A percentile compares a stretch with the other conserved stretches of the same genome.
Conservation (phyloP, 2,888 invertebrate genomes). For the Autographa gamma region DNA sequence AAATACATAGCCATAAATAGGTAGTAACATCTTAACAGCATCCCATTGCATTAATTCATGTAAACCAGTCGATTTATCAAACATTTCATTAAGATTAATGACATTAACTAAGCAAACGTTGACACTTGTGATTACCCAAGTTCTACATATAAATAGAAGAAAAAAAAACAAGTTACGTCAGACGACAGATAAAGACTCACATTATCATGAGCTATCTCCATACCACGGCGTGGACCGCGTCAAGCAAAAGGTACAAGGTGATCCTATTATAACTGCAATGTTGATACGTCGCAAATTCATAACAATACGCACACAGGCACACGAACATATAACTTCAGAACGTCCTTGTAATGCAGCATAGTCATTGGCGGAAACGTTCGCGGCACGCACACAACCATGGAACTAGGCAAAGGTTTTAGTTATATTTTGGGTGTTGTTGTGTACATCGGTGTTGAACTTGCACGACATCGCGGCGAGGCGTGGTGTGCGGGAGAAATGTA, state of each 20-base stretch:
- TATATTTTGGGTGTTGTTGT: slow-evolving; percentile 26
- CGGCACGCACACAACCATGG: slow-evolving; percentile 18
- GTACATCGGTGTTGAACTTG: slow-evolving; percentile 39
- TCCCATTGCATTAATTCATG: slow-evolving; percentile 21
- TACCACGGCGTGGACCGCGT: slow-evolving; percentile 39
- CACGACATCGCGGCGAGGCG: slow-evolving; percentile 24
- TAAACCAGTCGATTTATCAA: slow-evolving; percentile 42
- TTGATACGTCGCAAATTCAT: slow-evolving; percentile 59
- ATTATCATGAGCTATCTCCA: slow-evolving; percentile 52
- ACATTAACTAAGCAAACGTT: slow-evolving; percentile 47
- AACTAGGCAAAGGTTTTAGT: slow-evolving; percentile 36
- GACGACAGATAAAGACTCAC: slow-evolving; percentile 45
- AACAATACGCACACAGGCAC: slow-evolving; percentile 52
- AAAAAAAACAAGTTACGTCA: slow-evolving; percentile 39
- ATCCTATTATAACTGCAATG: slow-evolving; percentile 43
- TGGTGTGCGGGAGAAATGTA: slow-evolving; percentile 51
- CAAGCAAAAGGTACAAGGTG: slow-evolving; percentile 33
- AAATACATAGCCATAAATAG: neutral
- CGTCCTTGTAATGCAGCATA: slow-evolving; percentile 59
- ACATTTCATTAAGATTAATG: slow-evolving; percentile 40
- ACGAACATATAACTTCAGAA: slow-evolving; percentile 28
- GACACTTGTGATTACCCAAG: slow-evolving; percentile 33
- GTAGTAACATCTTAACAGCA: slow-evolving; percentile 15
- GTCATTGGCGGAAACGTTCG: slow-evolving; percentile 57
- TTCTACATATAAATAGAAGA: slow-evolving; percentile 25